Percentiles rank a stretch among this genome's conserved stretches.
Conservation (phyloP, 2,113 vertebrate species). For the Megaceryle maxima region DNA sequence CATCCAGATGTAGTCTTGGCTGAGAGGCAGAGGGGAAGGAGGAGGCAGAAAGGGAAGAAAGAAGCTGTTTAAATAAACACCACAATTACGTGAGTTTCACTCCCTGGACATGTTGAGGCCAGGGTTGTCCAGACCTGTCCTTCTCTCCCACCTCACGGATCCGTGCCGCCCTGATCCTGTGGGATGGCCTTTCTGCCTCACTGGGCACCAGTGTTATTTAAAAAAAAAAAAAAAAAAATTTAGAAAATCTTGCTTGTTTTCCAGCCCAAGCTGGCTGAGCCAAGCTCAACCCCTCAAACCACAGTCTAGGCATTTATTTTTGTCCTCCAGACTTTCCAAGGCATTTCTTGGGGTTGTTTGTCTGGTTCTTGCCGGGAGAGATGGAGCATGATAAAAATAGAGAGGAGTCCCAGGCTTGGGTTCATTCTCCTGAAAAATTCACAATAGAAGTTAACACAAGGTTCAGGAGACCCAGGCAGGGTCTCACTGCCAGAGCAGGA, state of each 20-base stretch:
- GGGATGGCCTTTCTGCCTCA: background rate
- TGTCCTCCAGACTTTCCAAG: conserved; percentile 1
- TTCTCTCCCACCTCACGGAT: background rate
- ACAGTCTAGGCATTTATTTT: conserved; percentile 57
- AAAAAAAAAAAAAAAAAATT: background rate
- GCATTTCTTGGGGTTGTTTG: conserved; percentile 32
- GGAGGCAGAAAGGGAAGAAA: background rate
- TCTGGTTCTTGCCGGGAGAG: conserved; percentile 17
- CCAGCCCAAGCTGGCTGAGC: background rate
- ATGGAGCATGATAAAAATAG: conserved; percentile 39
- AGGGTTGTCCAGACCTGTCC: background rate
- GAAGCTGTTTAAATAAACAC: background rate
- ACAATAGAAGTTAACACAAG: background rate
- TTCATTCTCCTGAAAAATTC: background rate
- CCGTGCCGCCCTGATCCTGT: fast-evolving
- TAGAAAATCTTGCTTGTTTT: background rate
- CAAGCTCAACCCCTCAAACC: conserved; percentile 29
- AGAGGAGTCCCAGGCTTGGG: background rate
- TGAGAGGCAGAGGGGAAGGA: background rate
- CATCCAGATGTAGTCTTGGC: background rate
- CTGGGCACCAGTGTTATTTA: background rate
- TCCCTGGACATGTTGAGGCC: background rate
- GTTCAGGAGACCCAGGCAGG: background rate
- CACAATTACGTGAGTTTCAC: background rate
- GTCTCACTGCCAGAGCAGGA: background rate